Conservation (phyloP, 2,888 invertebrate species). For the Ptycholaimellus sp. region DNA sequence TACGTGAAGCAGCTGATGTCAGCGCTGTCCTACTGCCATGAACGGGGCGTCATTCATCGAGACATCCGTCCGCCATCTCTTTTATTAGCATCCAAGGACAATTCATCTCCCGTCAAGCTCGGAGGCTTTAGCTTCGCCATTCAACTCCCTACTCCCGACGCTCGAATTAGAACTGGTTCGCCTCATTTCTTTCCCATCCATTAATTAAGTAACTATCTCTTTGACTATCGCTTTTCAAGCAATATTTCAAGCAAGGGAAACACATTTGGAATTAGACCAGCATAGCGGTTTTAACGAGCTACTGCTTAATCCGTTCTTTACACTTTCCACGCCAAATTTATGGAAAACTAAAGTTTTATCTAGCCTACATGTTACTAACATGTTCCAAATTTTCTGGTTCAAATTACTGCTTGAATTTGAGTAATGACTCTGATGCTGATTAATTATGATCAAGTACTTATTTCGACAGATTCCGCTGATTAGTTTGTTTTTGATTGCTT, state of each 20-base stretch:
- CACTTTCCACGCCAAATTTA: too few relatives aligned
- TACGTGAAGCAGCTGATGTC: slow-evolving; percentile 95
- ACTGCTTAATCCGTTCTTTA: slow-evolving; percentile 2
- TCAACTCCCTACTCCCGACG: slow-evolving; percentile 41
- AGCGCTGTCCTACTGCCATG: slow-evolving; percentile 86
- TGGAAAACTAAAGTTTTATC: too few relatives aligned
- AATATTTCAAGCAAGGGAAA: too few relatives aligned
- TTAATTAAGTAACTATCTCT: neutral
- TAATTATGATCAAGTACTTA: too few relatives aligned
- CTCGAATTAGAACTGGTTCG: too few relatives aligned
- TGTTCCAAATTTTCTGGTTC: too few relatives aligned
- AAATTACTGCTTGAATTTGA: too few relatives aligned
- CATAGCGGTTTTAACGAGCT: slow-evolving; percentile 4
- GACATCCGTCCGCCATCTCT: slow-evolving; percentile 94
- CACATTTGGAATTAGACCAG: neutral
- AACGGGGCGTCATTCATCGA: slow-evolving; percentile 85
- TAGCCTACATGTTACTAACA: too few relatives aligned
- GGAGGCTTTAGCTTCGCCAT: slow-evolving; percentile 91
- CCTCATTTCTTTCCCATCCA: neutral
- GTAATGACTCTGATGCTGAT: too few relatives aligned
- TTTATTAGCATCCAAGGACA: slow-evolving; percentile 75
- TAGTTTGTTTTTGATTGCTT: too few relatives aligned
- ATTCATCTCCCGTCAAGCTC: slow-evolving; percentile 88
- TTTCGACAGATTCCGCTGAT: too few relatives aligned
- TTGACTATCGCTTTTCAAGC: too few relatives aligned